Evolutionary conservation across 2,797 vertebrate genomes (phyloP).

Genomic region (Gila robusta): DNA sequence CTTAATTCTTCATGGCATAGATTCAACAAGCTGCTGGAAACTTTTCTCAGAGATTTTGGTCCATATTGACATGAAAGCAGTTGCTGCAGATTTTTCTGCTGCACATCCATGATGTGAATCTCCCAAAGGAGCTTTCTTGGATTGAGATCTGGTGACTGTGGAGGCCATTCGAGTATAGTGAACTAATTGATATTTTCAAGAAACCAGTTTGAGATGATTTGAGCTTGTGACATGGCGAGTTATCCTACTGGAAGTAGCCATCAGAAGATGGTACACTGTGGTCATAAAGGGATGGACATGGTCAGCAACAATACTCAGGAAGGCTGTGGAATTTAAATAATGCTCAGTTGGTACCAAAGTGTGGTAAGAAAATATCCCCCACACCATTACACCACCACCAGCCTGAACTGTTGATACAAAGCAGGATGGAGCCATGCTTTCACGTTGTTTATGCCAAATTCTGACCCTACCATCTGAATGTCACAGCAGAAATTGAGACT

Average conservation of each 20-base stretch:
- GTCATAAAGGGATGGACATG: background rate
- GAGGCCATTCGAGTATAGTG: background rate
- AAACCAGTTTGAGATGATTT: background rate
- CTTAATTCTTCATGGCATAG: background rate
- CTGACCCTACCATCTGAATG: conserved; percentile 41
- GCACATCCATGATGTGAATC: background rate
- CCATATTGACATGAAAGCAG: background rate
- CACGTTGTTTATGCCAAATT: conserved; percentile 58
- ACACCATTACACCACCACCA: background rate
- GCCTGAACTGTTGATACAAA: conserved; percentile 36
- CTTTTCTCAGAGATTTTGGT: background rate
- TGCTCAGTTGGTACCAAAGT: background rate
- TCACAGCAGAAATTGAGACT: conserved; percentile 34
- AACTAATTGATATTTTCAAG: no score
- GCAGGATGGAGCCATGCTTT: conserved; percentile 56
- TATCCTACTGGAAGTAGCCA: background rate
- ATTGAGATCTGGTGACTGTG: background rate
- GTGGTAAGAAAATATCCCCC: background rate
- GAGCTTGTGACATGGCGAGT: background rate
- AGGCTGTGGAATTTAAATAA: background rate
- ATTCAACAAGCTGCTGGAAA: background rate
- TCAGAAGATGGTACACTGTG: background rate
- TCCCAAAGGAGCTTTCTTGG: background rate
- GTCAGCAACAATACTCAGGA: background rate
- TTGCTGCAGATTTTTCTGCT: background rate